Evolutionary conservation across 2,888 invertebrate genomes (phyloP), one percentile per base, ranked within the genome.

Genomic region (Anticlea derivata): DNA sequence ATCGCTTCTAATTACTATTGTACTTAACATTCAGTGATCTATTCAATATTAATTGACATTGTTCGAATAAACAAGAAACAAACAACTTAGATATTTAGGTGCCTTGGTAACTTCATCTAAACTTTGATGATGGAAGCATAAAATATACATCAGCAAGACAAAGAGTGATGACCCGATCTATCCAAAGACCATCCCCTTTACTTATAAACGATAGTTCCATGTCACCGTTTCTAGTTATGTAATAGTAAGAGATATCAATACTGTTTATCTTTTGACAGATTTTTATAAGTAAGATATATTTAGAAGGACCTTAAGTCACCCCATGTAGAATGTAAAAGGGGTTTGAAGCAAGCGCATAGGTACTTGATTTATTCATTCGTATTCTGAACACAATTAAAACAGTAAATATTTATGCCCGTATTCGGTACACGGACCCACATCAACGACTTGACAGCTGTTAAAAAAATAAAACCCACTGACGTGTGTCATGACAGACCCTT

Each of bases 381-480:
- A 30, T 30, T 49, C 44, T 30, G 24, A 41, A 41, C 29, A 35
- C 38, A 49, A 56, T 61, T 56, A 50, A 52, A 56, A 56, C 39
- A 17, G 43, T 40, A 50, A 55, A 56, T 52, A 53, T 58, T 53
- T 51, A 59, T 55, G 48, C 23, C 39, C 39, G 48, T 44, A 49
- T 55, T 45, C 50, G 41, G 50, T 26, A 51, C 27, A 43, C 44
- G 47, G 38, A 56, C 61, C 61, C 53, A 47, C 47, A 48, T 61
- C 59, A 55, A 49, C 50, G 53, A 49, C 59, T 49, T 58, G 60
- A 44, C 58, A 58, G 61, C 50, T 55, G 49, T 43, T 47, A 54
- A 53, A 61, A 60, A 63, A 65, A 56, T 38, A 60, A 65, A 58
- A 45, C 37, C 45, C 13, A 45, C 8, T 43, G 55, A 58, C 60